Evolutionary conservation across 1,140 invertebrate species (phyloP).

Genomic region (Hyles euphorbiae): DNA sequence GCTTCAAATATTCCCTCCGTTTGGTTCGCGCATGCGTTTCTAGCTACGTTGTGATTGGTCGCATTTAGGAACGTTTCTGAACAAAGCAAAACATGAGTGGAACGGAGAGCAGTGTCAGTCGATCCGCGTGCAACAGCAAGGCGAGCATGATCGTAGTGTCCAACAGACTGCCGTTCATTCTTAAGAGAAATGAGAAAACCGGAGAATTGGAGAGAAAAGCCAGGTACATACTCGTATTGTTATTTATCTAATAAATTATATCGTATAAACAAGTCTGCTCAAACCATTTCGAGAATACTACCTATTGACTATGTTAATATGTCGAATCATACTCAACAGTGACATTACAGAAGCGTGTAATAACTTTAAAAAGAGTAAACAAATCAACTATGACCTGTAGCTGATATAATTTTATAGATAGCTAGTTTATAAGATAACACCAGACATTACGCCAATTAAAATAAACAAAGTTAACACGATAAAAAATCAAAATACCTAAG

Average conservation of each 20-base stretch:
- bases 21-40: slow-evolving; percentile 53
- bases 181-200: slow-evolving; percentile 83
- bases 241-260: not conserved
- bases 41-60: slow-evolving; percentile 55
- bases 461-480: too few relatives aligned
- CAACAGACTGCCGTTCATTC: slow-evolving; percentile 91
- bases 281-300: too few relatives aligned
- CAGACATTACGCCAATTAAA: too few relatives aligned
- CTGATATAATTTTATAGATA: too few relatives aligned
- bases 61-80: slow-evolving; percentile 37
- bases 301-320: too few relatives aligned
- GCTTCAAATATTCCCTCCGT: slow-evolving; percentile 54
- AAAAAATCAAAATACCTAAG: too few relatives aligned
- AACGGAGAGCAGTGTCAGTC: slow-evolving; percentile 57
- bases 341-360: too few relatives aligned
- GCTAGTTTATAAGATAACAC: too few relatives aligned
- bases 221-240: slow-evolving; percentile 77
- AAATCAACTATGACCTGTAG: too few relatives aligned
- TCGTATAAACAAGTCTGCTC: not conserved
- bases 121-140: slow-evolving; percentile 71
- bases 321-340: too few relatives aligned
- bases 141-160: slow-evolving; percentile 92
- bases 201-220: slow-evolving; percentile 85
- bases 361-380: too few relatives aligned
- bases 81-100: slow-evolving; percentile 55